Evolutionary conservation across 2,888 invertebrate species (phyloP).

Genomic region (Cryptocheilus praepositus): DNA sequence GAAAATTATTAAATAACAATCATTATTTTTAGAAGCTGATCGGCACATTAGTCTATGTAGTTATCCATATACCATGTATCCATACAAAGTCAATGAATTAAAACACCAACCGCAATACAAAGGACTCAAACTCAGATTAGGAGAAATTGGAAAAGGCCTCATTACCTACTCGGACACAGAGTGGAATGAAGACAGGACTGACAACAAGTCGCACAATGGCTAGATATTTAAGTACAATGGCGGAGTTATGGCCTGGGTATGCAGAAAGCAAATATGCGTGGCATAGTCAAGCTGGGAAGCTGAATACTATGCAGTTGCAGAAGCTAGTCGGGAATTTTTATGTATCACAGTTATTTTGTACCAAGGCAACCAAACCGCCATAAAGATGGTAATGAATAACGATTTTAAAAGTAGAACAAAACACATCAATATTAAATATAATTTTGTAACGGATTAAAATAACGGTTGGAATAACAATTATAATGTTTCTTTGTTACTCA

Average conservation of each 20-base stretch:
- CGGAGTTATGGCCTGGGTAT: slow-evolving; percentile 53
- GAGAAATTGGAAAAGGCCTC: slow-evolving; percentile 4
- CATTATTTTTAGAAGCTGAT: too few species aligned
- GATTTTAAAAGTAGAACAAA: too few species aligned
- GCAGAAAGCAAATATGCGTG: slow-evolving; percentile 52
- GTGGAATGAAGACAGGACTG: slow-evolving; percentile 55
- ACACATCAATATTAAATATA: too few species aligned
- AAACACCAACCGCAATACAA: slow-evolving; percentile 35
- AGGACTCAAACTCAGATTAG: slow-evolving; percentile 17
- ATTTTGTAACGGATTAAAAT: too few species aligned
- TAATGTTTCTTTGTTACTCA: too few species aligned
- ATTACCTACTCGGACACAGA: slow-evolving; percentile 61
- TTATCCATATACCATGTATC: slow-evolving; percentile 36
- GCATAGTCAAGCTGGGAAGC: slow-evolving; percentile 36
- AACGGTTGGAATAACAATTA: too few species aligned
- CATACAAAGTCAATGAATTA: slow-evolving; percentile 38
- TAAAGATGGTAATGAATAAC: too few species aligned
- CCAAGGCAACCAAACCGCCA: too few species aligned
- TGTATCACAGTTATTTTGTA: neutral
- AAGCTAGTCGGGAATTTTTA: slow-evolving; percentile 30
- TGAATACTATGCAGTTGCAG: slow-evolving; percentile 40
- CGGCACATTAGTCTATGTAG: slow-evolving; percentile 3
- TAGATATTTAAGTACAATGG: slow-evolving; percentile 46
- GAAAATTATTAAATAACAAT: too few species aligned
- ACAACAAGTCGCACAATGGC: slow-evolving; percentile 60